Evolutionary conservation across 2,113 vertebrate genomes (phyloP), one percentile per base, ranked within the genome.

Genomic region (Myotis brandtii): DNA sequence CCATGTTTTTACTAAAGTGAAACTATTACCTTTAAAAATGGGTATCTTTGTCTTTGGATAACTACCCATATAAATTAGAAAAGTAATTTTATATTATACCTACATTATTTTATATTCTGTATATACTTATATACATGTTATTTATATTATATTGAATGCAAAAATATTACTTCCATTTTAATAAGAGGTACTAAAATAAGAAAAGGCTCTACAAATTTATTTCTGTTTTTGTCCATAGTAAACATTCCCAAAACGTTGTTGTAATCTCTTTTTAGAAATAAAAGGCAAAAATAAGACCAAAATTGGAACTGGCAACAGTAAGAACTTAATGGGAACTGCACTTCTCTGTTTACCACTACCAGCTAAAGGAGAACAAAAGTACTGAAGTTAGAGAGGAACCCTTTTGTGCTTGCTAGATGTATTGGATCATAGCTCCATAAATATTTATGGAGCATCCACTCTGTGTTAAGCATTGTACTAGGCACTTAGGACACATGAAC

Each of bases 321-420:
- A 87, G 50, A 87, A 91, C 40, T 83, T 87, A 76, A 25, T 46
- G n/a, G 30, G 59, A 87, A 72, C 17, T 83, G 21, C 16, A 59
- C 5, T 82, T 52, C 5, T 20, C 21, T 67, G 23, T 87, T 83
- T 18, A 77, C 14, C 18, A 46, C 23, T 70, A 70, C 46, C 69
- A 43, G 75, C 21, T 91, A 83, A 87, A 94, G 46, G 34, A 91
- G 30, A 54, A 91, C 43, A 37, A 91, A 96, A 46, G 9, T 86
- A 46, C 18, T 70, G 23, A 21, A 67, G 37, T 90, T 52, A 75
- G 27, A 81, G 66, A 94, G 50, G 13, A 52, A 69, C 11, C 13
- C 23, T 27, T 91, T 76, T 86, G 43, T 76, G 25, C 56, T 83
- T 86, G 20, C 12, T 86, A 9, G 14, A 34, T 91, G 13, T 50